Evolutionary conservation across 2,888 invertebrate genomes (phyloP).

Genomic region (Orchesella flavescens): DNA sequence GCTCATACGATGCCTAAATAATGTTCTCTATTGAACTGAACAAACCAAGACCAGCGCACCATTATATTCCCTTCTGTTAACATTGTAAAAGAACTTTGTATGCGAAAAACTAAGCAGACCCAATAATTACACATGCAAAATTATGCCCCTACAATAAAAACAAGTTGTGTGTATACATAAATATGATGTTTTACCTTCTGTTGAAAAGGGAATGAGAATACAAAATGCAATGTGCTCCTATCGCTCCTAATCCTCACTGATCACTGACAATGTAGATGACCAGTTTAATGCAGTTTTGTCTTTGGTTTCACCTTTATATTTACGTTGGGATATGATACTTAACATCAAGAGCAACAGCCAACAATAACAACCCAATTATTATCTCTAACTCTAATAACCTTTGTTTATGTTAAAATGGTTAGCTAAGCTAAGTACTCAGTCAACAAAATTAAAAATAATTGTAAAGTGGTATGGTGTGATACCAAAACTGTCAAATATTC

Average conservation of each 20-base stretch:
- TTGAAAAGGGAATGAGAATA: neutral
- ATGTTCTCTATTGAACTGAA: no score
- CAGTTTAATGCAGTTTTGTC: neutral
- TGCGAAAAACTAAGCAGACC: neutral
- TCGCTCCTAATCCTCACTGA: neutral
- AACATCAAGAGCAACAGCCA: no score
- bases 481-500: no score
- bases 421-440: no score
- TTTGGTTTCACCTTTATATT: neutral
- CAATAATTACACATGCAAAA: slow-evolving; percentile 5
- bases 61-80: neutral
- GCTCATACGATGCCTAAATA: neutral
- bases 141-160: neutral
- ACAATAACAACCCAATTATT: no score
- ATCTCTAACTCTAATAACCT: no score
- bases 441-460: no score
- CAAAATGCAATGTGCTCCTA: neutral
- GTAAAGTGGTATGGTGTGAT: no score
- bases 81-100: no score
- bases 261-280: neutral
- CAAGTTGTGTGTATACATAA: neutral
- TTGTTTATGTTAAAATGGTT: no score
- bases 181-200: neutral
- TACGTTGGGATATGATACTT: neutral
- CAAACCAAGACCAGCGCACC: neutral